Percentiles rank a stretch among this genome's conserved stretches.
Conservation (phyloP, 1,140 invertebrate genomes). For the Procambarus clarkii region DNA sequence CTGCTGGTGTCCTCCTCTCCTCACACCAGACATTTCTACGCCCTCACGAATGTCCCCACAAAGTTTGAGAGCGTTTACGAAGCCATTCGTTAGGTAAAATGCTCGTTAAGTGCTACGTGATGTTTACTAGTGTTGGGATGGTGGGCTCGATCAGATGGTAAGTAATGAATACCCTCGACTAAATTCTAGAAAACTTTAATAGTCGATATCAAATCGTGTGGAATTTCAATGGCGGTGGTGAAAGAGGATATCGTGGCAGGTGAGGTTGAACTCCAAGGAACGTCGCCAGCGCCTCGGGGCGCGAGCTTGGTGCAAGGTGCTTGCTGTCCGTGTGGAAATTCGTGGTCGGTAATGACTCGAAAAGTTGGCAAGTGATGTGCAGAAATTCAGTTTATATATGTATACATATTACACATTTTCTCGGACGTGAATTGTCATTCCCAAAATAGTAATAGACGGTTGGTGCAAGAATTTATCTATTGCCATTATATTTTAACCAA, state of each 20-base stretch:
- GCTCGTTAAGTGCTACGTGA: not conserved
- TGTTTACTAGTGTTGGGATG: not conserved
- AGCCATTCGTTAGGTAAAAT: not conserved
- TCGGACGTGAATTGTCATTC: not conserved
- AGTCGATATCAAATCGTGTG: not conserved
- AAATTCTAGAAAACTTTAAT: not conserved
- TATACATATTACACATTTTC: not conserved
- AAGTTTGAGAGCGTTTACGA: not conserved
- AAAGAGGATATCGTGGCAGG: not conserved
- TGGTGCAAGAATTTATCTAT: too few relatives aligned
- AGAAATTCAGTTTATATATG: not conserved
- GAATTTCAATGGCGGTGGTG: not conserved
- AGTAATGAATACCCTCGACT: not conserved
- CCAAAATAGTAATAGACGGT: not conserved
- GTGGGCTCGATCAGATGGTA: conserved; percentile 3
- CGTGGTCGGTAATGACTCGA: not conserved
- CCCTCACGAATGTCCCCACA: not conserved
- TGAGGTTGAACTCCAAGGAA: not conserved
- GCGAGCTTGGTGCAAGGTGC: not conserved
- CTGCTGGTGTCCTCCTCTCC: not conserved
- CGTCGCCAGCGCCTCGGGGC: not conserved
- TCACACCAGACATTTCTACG: not conserved
- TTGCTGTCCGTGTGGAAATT: not conserved
- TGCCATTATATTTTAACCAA: too few relatives aligned
- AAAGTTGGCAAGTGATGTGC: not conserved